Percentiles rank a stretch among this genome's conserved stretches.
These are phyloP conservation scores for Napeogenes inachia DNA, from an alignment of 2,888 invertebrate genomes.

Conservation along the genomic window DNA sequence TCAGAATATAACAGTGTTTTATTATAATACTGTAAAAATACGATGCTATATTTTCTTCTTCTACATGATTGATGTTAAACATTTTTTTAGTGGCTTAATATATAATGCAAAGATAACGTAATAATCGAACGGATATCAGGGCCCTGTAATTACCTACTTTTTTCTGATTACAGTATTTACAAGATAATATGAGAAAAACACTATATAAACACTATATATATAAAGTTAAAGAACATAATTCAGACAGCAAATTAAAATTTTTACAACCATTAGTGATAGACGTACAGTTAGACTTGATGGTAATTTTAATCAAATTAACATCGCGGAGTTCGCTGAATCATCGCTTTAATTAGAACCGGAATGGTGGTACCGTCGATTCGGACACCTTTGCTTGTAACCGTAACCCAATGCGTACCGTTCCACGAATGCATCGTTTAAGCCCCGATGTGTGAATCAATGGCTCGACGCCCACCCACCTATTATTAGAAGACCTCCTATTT, in stretches of 20 bases:
- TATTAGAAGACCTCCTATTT: conserved; percentile 24
- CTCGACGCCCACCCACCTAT: conserved; percentile 18
- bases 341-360: conserved; percentile 66
- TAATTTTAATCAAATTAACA: conserved; percentile 65
- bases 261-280: conserved; percentile 18
- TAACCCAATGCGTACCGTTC: conserved; percentile 54
- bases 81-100: too few relatives aligned
- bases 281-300: conserved; percentile 51
- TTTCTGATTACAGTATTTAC: not conserved
- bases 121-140: too few relatives aligned
- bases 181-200: too few relatives aligned
- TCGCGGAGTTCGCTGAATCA: conserved; percentile 55
- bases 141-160: too few relatives aligned
- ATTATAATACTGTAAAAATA: not conserved
- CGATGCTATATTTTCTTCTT: too few relatives aligned
- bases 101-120: too few relatives aligned
- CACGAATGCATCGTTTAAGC: conserved; percentile 56
- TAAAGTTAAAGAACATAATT: not conserved
- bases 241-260: not conserved
- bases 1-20: not conserved
- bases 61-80: too few relatives aligned
- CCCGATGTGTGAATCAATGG: conserved; percentile 43
- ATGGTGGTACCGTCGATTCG: conserved; percentile 55
- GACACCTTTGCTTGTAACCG: conserved; percentile 48
- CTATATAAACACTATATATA: too few relatives aligned